Evolutionary conservation across 2,113 vertebrate species (phyloP).

Genomic region (Chrysochloris asiatica): DNA sequence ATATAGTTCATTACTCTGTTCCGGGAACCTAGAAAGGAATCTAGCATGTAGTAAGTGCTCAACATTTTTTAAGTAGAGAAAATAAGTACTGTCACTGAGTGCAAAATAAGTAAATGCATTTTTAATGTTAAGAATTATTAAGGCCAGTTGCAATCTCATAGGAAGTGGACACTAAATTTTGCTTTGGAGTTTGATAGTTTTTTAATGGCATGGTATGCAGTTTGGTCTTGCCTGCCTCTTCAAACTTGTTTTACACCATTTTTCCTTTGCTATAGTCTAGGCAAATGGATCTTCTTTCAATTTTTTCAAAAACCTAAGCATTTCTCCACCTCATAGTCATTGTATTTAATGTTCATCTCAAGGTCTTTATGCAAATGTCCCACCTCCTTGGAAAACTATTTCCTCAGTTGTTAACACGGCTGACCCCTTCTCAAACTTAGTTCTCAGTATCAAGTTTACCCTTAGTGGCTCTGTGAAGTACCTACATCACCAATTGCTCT

Average conservation of each 20-base stretch:
- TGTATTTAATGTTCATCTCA: neutral
- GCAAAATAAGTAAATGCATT: neutral
- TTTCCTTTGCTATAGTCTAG: neutral
- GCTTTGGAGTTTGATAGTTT: neutral
- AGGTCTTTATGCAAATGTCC: neutral
- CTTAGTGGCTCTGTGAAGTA: neutral
- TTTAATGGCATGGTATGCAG: neutral
- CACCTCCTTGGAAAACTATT: neutral
- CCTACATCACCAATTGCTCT: accelerated
- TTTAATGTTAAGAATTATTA: neutral
- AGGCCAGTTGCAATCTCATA: neutral
- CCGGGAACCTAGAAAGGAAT: neutral
- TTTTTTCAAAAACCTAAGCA: neutral
- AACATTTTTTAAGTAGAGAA: neutral
- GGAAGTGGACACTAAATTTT: neutral
- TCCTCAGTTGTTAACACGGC: neutral
- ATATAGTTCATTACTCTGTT: neutral
- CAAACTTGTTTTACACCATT: neutral
- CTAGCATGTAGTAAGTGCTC: neutral
- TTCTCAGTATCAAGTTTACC: neutral
- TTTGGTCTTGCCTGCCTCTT: neutral
- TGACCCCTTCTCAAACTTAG: neutral
- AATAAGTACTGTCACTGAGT: neutral
- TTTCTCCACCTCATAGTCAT: neutral
- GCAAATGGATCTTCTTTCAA: neutral